These are phyloP conservation scores for Aporophyla nigra DNA, from an alignment of 2,888 invertebrate genomes.

Conservation along the genomic window DNA sequence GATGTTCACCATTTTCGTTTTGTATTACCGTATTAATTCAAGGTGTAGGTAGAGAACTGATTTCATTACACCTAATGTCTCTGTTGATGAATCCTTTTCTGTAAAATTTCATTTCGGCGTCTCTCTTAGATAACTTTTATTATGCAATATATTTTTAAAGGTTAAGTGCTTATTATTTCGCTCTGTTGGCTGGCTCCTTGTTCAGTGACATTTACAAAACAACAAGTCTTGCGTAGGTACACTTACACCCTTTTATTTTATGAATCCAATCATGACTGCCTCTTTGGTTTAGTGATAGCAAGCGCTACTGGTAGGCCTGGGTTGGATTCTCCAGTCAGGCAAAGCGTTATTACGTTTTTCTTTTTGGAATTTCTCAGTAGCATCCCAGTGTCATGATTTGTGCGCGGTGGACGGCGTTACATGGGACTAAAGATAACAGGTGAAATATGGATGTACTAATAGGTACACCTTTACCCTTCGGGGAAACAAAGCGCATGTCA, in stretches of 20 bases:
- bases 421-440: too few relatives aligned
- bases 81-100: conserved; percentile 42
- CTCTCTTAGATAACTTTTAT: conserved; percentile 33
- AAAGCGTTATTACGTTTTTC: too few relatives aligned
- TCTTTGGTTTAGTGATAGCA: too few relatives aligned
- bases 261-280: neutral
- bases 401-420: too few relatives aligned
- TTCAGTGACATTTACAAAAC: conserved; percentile 35
- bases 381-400: too few relatives aligned
- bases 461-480: too few relatives aligned
- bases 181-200: conserved; percentile 5
- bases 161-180: conserved; percentile 48
- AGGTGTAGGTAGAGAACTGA: conserved; percentile 54
- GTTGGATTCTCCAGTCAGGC: too few relatives aligned
- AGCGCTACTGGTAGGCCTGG: too few relatives aligned
- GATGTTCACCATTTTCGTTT: conserved; percentile 38
- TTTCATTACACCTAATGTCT: conserved; percentile 36
- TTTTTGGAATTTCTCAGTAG: too few relatives aligned
- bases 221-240: neutral
- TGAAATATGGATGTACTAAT: too few relatives aligned
- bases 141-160: conserved; percentile 33
- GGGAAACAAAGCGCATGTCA: too few relatives aligned
- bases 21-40: conserved; percentile 32
- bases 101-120: conserved; percentile 32
- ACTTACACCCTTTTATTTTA: conserved; percentile 21